phyloP scores from a whole-genome alignment of 1,140 invertebrate genomes.

The Leptinotarsa lineolata region DNA sequence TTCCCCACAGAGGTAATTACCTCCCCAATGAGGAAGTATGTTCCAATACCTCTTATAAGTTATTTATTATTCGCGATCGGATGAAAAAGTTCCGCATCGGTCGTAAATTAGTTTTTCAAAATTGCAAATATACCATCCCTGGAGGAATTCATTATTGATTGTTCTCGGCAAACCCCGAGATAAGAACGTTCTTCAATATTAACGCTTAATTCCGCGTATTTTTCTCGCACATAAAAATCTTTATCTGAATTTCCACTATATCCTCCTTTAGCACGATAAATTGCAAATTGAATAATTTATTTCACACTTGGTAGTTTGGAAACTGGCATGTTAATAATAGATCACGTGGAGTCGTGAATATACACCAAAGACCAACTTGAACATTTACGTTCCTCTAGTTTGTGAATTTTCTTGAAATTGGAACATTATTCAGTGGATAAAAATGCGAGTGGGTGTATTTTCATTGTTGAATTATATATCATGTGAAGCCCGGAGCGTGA shows the following conservation, averaged over 20 bases:
- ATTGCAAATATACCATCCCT: constrained; percentile 15
- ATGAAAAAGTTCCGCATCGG: background rate
- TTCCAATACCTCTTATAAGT: background rate
- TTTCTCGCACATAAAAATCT: constrained; percentile 16
- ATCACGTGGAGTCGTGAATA: background rate
- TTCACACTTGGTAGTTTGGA: constrained; percentile 6
- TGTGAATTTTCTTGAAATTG: too few relatives aligned
- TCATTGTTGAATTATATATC: too few relatives aligned
- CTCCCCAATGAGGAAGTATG: background rate
- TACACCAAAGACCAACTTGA: constrained; percentile 11
- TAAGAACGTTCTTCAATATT: constrained; percentile 16
- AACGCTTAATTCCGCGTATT: constrained; percentile 15
- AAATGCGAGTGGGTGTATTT: too few relatives aligned
- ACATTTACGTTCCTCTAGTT: background rate
- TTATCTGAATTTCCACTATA: constrained; percentile 16
- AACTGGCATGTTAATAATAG: constrained; percentile 10
- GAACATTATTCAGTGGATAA: too few relatives aligned
- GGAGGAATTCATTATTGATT: constrained; percentile 9
- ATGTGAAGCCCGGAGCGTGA: too few relatives aligned
- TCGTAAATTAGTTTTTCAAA: constrained; percentile 14
- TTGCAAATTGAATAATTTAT: constrained; percentile 19
- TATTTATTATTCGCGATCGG: background rate
- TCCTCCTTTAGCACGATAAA: constrained; percentile 6
- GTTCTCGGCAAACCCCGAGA: constrained; percentile 13
- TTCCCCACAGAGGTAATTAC: too few relatives aligned